A percentile compares a stretch with the other conserved stretches of the same genome.
These are phyloP conservation scores for Bactericera cockerelli DNA, from an alignment of 1,140 invertebrate genomes.

Conservation along the genomic window DNA sequence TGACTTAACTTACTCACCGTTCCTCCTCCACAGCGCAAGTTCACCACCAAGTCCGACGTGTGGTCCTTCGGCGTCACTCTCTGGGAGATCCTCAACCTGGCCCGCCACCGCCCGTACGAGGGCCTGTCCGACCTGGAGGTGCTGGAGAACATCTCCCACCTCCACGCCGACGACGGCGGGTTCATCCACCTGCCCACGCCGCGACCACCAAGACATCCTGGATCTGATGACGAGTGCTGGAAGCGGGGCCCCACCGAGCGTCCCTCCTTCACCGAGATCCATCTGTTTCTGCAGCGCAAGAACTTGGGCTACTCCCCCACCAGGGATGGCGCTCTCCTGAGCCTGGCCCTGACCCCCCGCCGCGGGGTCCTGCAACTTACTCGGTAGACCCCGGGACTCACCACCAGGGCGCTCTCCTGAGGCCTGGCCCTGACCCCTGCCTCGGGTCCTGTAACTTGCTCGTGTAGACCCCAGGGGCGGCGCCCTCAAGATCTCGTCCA, in stretches of 20 bases:
- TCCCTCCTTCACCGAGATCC: conserved; percentile 73
- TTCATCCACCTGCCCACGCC: conserved; percentile 47
- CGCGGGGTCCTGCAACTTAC: no score
- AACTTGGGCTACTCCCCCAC: conserved; percentile 52
- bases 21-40: conserved; percentile 40
- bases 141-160: conserved; percentile 48
- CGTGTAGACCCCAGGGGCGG: no score
- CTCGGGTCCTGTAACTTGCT: no score
- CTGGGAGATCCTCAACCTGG: conserved; percentile 60
- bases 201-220: conserved; percentile 57
- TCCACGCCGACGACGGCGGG: conserved; percentile 38
- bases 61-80: conserved; percentile 52
- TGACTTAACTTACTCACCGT: no score
- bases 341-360: no score
- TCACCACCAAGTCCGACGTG: conserved; percentile 30
- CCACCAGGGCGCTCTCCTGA: no score
- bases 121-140: conserved; percentile 51
- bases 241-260: conserved; percentile 55
- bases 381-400: no score
- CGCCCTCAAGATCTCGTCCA: no score
- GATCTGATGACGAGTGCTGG: conserved; percentile 84
- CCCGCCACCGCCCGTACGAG: conserved; percentile 53
- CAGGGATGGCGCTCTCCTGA: no score
- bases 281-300: conserved; percentile 71
- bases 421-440: no score